A percentile compares a stretch with the other conserved stretches of the same genome.
These are phyloP conservation scores for Eleginops maclovinus DNA, from an alignment of 2,113 vertebrate species.

Conservation along the genomic window DNA sequence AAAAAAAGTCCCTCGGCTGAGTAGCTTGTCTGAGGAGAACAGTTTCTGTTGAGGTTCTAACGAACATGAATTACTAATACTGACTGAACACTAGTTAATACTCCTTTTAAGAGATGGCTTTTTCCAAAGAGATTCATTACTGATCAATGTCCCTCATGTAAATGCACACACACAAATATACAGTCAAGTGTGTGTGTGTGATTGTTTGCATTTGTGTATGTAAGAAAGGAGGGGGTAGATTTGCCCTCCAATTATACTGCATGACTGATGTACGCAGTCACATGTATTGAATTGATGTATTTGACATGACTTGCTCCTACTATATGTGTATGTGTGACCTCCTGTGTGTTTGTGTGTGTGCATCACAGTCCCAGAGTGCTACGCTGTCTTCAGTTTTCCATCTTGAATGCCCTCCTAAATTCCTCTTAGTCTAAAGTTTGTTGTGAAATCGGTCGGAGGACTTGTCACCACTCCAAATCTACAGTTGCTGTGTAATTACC, in stretches of 20 bases:
- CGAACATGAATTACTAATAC: constrained; percentile 82
- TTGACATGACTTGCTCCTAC: constrained; percentile 33
- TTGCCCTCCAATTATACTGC: constrained; percentile 43
- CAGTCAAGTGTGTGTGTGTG: constrained; percentile 49
- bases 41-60: constrained; percentile 80
- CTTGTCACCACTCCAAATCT: constrained; percentile 80
- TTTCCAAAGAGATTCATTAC: constrained; percentile 83
- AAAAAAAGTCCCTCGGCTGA: constrained; percentile 78
- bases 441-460: constrained; percentile 69
- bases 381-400: constrained; percentile 75
- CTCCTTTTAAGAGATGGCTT: constrained; percentile 87
- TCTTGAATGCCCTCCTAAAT: constrained; percentile 61
- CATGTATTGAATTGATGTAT: constrained; percentile 48
- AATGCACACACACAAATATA: constrained; percentile 77
- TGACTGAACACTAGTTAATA: constrained; percentile 82
- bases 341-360: constrained; percentile 77
- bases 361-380: constrained; percentile 81
- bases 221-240: constrained; percentile 26
- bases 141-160: constrained; percentile 69
- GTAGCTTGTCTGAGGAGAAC: constrained; percentile 78
- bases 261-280: constrained; percentile 37
- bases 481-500: constrained; percentile 89
- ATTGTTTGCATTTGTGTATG: constrained; percentile 22
- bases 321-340: constrained; percentile 46
- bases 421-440: constrained; percentile 63